Evolutionary conservation across 2,113 vertebrate genomes (phyloP).

Genomic region (Candoia aspera): DNA sequence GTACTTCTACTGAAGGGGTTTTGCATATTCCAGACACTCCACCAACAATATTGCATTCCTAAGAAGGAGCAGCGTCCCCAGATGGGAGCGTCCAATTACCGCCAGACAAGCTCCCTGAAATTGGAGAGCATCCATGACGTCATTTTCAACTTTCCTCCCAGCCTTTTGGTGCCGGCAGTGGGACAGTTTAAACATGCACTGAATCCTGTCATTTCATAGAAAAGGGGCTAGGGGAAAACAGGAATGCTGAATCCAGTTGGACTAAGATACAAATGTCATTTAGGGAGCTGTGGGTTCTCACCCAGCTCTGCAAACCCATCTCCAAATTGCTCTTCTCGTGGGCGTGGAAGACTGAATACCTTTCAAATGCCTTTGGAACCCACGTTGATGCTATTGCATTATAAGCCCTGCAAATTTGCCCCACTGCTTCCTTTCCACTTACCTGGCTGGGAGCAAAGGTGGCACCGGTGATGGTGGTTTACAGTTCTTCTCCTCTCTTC

Average conservation of each 20-base stretch:
- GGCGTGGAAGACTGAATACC: not conserved
- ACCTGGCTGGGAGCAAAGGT: not conserved
- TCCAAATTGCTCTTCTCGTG: too few species aligned
- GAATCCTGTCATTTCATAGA: not conserved
- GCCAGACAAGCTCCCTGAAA: not conserved
- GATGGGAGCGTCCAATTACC: fast-evolving
- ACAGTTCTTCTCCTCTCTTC: not conserved
- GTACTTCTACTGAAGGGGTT: not conserved
- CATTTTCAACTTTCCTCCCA: not conserved
- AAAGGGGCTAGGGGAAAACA: not conserved
- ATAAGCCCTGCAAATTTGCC: not conserved
- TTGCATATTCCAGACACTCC: not conserved
- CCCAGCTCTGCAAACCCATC: too few species aligned
- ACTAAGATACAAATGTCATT: not conserved
- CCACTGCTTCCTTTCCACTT: not conserved
- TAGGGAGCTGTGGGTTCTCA: too few species aligned
- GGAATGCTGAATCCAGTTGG: not conserved
- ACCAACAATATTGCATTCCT: too few species aligned
- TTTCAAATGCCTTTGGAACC: not conserved
- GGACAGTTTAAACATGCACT: not conserved
- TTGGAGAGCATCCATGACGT: not conserved
- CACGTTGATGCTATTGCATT: too few species aligned
- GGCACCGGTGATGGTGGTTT: not conserved
- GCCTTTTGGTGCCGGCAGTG: not conserved
- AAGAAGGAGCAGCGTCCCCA: not conserved